Base-by-base conservation (phyloP, 2,888 invertebrate genomes). In the Epirrhoe tristata region DNA sequence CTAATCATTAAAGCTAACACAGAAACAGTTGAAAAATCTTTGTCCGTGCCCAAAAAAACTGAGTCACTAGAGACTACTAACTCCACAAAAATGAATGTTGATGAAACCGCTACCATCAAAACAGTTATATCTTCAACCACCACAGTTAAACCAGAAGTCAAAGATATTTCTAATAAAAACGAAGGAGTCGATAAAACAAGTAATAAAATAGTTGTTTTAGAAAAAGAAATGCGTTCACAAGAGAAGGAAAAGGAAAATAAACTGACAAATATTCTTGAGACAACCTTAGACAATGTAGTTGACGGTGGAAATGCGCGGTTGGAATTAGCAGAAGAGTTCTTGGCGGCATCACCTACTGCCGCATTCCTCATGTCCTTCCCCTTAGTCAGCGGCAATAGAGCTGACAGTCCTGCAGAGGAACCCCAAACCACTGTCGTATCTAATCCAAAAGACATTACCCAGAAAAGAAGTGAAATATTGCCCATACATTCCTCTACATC, bases 361-460 rank as follows among this genome's bases (percentile, higher is more conserved):
- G 97, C 97, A 1, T 96, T 96, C 81, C 88, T 97, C 10, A 94
- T 96, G 90, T 96, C 96, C 1, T 97, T 96, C 79, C 97, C 97
- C 0, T 85, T 96, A 56, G 97, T 97, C 0, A 96, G 93, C 77
- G 94, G 94, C 1, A 93, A 93, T 69, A 86, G 94, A 74, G 93
- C 93, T 36, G 94, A 94, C 54, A 93, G 93, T 66, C 93, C 94
- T 7, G 88, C 89, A 32, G 93, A 93, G 63, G 93, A 93, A 66
- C 73, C 78, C 3, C 82, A 84, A 56, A 84, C 66, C 69, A 67
- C 80, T 34, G 63, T 72, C 69, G 78, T 59, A 55, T 76, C 57
- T 12, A 83, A 77, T 71, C 46, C 75, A 16, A 91, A 85, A 69
- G 85, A 87, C 43, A 77, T 39, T 64, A 71, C 60, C 72, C 78